These are phyloP conservation scores for Limnephilus rhombicus DNA, from an alignment of 2,888 invertebrate genomes.

Conservation along the genomic window DNA sequence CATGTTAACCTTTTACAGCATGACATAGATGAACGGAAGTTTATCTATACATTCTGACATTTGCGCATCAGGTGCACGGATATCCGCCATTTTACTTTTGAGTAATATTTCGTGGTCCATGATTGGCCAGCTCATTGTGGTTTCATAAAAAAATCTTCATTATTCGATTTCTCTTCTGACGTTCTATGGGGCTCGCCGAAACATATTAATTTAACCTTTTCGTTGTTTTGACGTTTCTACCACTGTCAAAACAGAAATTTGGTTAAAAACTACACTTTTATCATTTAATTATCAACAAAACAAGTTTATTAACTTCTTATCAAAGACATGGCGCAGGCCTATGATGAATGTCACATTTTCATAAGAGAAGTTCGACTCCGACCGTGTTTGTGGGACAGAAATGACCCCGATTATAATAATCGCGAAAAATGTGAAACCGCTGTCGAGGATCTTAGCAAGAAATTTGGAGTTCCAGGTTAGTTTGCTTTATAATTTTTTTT, in stretches of 20 bases:
- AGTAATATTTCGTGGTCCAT: neutral
- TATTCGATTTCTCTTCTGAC: neutral
- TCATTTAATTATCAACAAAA: neutral
- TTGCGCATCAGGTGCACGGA: neutral
- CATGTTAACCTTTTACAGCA: neutral
- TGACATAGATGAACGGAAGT: neutral
- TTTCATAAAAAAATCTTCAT: neutral
- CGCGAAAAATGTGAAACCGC: constrained; percentile 30
- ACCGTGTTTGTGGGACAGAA: constrained; percentile 51
- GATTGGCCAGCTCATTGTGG: neutral
- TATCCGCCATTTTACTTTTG: neutral
- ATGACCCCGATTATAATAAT: constrained; percentile 23
- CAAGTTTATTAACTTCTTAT: neutral
- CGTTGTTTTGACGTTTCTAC: neutral
- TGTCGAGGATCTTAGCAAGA: constrained; percentile 34
- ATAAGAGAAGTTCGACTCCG: constrained; percentile 50
- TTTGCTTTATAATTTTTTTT: neutral
- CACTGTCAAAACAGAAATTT: neutral
- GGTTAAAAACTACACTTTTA: neutral
- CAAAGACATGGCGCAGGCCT: constrained; percentile 7
- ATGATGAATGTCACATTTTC: constrained; percentile 51
- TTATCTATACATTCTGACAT: neutral
- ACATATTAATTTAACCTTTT: neutral
- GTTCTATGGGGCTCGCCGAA: neutral
- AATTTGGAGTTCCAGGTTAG: constrained; percentile 52